Conservation (phyloP, 2,797 vertebrate species). For the Buphagus erythrorhynchus region DNA sequence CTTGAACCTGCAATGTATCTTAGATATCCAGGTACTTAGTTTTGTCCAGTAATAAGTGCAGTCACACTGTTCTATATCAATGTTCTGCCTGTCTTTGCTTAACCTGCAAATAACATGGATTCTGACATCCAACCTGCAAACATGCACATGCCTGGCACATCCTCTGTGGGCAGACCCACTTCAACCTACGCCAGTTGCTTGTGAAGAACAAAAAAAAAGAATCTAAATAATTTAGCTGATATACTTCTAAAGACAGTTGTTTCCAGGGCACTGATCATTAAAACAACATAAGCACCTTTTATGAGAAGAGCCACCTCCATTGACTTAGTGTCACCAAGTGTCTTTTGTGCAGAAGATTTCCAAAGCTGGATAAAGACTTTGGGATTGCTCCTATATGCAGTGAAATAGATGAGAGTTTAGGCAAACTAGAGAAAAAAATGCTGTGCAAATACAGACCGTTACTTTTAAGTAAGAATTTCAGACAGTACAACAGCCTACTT, state of each 20-base stretch:
- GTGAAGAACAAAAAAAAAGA: not conserved
- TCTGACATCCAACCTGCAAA: not conserved
- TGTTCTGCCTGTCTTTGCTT: not conserved
- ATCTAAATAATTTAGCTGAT: not conserved
- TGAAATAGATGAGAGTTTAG: not conserved
- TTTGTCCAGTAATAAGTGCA: not conserved
- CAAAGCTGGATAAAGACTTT: not conserved
- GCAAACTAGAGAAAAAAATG: not conserved
- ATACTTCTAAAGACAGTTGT: not conserved
- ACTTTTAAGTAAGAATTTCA: not conserved
- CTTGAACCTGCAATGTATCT: not conserved
- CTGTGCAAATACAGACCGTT: not conserved
- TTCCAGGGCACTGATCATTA: not conserved
- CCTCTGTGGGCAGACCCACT: not conserved
- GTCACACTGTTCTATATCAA: accelerated
- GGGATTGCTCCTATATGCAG: not conserved
- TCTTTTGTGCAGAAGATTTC: not conserved
- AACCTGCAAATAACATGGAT: not conserved
- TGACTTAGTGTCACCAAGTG: not conserved
- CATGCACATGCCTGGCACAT: accelerated
- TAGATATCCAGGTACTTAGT: not conserved
- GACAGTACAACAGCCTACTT: not conserved
- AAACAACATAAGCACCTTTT: not conserved
- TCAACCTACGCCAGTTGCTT: not conserved
- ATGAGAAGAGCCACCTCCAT: not conserved